A percentile compares a stretch with the other conserved stretches of the same genome.
These are phyloP conservation scores for Xestobium rufovillosum DNA, from an alignment of 2,888 invertebrate species.

Conservation along the genomic window DNA sequence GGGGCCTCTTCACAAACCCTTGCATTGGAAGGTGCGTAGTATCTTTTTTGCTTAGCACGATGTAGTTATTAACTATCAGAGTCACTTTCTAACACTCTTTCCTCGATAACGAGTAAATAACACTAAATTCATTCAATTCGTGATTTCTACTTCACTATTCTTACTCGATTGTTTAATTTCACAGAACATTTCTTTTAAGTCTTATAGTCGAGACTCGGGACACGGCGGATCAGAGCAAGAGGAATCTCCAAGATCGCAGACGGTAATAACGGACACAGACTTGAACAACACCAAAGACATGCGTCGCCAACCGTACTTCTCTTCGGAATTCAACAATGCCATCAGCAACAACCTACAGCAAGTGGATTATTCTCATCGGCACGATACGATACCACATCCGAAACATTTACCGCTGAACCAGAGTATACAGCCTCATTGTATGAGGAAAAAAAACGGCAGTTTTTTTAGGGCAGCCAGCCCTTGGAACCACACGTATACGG, in stretches of 20 bases:
- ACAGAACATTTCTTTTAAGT: slow-evolving; percentile 84
- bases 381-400: slow-evolving; percentile 32
- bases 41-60: slow-evolving; percentile 6
- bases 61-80: no score
- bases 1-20: slow-evolving; percentile 57
- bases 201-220: slow-evolving; percentile 57
- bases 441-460: slow-evolving; percentile 36
- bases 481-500: slow-evolving; percentile 71
- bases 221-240: slow-evolving; percentile 59
- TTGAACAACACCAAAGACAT: slow-evolving; percentile 51
- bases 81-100: slow-evolving; percentile 8
- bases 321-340: slow-evolving; percentile 43
- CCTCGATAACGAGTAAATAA: background rate
- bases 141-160: slow-evolving; percentile 10
- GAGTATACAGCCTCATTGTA: slow-evolving; percentile 32
- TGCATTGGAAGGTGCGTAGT: slow-evolving; percentile 55
- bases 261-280: slow-evolving; percentile 46
- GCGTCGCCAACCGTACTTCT: slow-evolving; percentile 43
- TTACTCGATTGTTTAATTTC: slow-evolving; percentile 29
- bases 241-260: slow-evolving; percentile 57
- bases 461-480: slow-evolving; percentile 50
- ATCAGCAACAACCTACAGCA: slow-evolving; percentile 30
- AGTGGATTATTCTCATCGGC: slow-evolving; percentile 33
- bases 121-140: background rate
- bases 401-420: slow-evolving; percentile 35